Evolutionary conservation across 2,113 vertebrate species (phyloP).

Genomic region (Percopsis transmontana): DNA sequence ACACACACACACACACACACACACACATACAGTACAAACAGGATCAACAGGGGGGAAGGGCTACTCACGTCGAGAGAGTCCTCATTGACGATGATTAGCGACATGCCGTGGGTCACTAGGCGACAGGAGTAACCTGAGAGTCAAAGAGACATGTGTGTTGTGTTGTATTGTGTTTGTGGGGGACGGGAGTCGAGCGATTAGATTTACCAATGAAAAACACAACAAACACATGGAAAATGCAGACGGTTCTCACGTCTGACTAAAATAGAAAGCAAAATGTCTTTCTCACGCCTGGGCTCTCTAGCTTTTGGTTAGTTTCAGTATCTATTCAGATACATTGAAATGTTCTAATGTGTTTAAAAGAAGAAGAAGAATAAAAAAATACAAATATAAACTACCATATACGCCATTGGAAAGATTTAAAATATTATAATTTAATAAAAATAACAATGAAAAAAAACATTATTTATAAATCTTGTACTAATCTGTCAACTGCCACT

Average conservation of each 20-base stretch:
- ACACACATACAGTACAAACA: slow-evolving; percentile 25
- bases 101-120: slow-evolving; percentile 94
- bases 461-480: too few species aligned
- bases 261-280: slow-evolving; percentile 8
- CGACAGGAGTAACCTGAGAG: slow-evolving; percentile 92
- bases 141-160: slow-evolving; percentile 23
- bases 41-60: slow-evolving; percentile 1
- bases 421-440: neutral
- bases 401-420: neutral
- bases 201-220: slow-evolving; percentile 30
- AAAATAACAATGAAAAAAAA: neutral
- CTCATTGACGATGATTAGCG: slow-evolving; percentile 95
- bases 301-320: neutral
- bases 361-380: too few species aligned
- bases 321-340: too few species aligned
- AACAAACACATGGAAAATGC: slow-evolving; percentile 30
- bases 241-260: neutral
- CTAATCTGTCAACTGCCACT: too few species aligned
- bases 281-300: neutral
- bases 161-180: slow-evolving; percentile 6
- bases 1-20: slow-evolving; percentile 23
- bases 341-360: too few species aligned
- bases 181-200: slow-evolving; percentile 29
- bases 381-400: too few species aligned
- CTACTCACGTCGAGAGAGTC: slow-evolving; percentile 95